Base-by-base conservation (phyloP, 1,140 invertebrate species). In the Penaeus vannamei region DNA sequence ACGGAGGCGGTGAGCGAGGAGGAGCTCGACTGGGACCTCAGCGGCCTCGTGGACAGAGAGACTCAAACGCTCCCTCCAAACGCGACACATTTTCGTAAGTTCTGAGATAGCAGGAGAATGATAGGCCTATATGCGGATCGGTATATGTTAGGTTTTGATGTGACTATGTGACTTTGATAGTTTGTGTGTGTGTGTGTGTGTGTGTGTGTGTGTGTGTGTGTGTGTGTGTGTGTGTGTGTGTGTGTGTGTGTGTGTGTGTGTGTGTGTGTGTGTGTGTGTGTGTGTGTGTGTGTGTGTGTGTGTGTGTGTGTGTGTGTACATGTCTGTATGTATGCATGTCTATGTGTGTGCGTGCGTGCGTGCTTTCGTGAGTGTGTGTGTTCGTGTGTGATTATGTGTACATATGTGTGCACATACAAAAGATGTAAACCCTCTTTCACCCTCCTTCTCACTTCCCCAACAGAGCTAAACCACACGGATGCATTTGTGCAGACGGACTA, bases 401-500 rank as follows among this genome's bases (percentile, higher is more conserved):
- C 26, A 23, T 72, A 23, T 72, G 32, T 72, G 10, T 76, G 8
- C 32, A 10, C 42, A 36, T 29, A 12, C 20, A 29, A 1, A 7
- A 1, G 14, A 29, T 32, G 20, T 32, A 76, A 23, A 29, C 1
- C 2, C 14, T 7, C 46, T 60, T n/a, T 82, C 46, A 22, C 8
- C 20, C 5, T 29, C 7, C 26, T 42, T 19, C n/a, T 2, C 23
- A 53, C 46, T 7, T 1, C 19, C 36, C 19, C 61, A 53, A 19
- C 86, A 89, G 90, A 92, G 64, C 69, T 84, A 17, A 91, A 84
- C 79, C 77, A 90, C 12, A 76, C 72, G 12, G 91, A 92, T 29
- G 91, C 90, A 23, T 91, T 91, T 66, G 89, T 90, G 22, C 91
- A 92, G 89, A 92, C 91, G 4, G 91, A 92, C 80, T 91, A 90